These are phyloP conservation scores for Drosophila paranaensis DNA, from an alignment of 2,888 invertebrate genomes.

Conservation along the genomic window DNA sequence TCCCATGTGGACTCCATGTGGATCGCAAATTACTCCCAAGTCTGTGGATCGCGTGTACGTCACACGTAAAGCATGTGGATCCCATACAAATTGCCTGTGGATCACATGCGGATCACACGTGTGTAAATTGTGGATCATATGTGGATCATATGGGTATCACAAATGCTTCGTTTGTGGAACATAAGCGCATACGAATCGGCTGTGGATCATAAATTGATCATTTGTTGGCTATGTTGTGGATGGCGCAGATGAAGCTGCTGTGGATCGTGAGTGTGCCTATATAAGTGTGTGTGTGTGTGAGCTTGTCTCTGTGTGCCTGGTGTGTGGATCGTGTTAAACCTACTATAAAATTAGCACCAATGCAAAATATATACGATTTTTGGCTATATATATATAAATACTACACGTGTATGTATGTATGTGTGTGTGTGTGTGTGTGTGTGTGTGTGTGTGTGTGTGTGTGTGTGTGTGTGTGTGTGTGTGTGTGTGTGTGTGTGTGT, in stretches of 20 bases:
- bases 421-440: constrained; percentile 28
- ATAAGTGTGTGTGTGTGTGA: not conserved
- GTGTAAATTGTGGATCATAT: not conserved
- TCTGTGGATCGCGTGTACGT: not conserved
- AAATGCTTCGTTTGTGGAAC: not conserved
- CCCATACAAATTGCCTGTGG: not conserved
- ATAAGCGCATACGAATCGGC: no score
- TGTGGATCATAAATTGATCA: not conserved
- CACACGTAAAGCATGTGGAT: not conserved
- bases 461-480: constrained; percentile 27
- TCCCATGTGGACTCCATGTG: no score
- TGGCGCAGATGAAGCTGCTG: no score
- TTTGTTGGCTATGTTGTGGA: not conserved
- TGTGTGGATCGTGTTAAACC: constrained; percentile 35
- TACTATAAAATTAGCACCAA: constrained; percentile 74
- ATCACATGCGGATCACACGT: not conserved
- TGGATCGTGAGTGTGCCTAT: not conserved
- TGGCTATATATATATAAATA: constrained; percentile 6
- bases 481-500: constrained; percentile 27
- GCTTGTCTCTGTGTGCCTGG: constrained; percentile 12
- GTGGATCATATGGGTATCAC: not conserved
- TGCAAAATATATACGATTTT: constrained; percentile 58
- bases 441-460: constrained; percentile 28
- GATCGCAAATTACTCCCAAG: no score
- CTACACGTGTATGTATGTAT: constrained; percentile 15